phyloP scores from a whole-genome alignment of 2,888 invertebrate genomes.

The Melanostoma scalare region DNA sequence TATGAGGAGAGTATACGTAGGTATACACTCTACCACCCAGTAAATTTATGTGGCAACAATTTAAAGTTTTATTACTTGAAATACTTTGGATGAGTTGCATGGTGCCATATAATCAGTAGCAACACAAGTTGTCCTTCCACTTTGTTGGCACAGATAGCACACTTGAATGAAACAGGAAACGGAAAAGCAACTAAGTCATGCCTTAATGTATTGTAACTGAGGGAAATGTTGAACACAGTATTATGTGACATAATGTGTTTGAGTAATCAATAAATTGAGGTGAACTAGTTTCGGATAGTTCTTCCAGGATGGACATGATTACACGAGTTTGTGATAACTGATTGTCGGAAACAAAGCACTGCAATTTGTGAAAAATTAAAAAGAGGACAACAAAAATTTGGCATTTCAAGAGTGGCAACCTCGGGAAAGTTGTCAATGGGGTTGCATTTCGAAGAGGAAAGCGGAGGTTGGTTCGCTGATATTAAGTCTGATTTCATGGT shows the following conservation, averaged over 20 bases:
- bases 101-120: slow-evolving; percentile 29
- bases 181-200: slow-evolving; percentile 33
- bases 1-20: slow-evolving; percentile 5
- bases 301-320: no score
- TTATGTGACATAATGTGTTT: neutral
- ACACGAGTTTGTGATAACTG: no score
- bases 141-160: slow-evolving; percentile 16
- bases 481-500: no score
- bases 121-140: slow-evolving; percentile 19
- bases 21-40: slow-evolving; percentile 33
- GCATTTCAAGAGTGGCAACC: no score
- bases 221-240: neutral
- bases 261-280: slow-evolving; percentile 17
- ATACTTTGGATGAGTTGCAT: slow-evolving; percentile 38
- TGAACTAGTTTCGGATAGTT: slow-evolving; percentile 8
- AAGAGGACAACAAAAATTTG: no score
- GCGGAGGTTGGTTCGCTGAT: no score
- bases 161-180: slow-evolving; percentile 26
- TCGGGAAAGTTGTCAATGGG: no score
- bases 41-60: slow-evolving; percentile 68
- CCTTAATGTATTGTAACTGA: slow-evolving; percentile 24
- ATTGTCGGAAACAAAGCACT: no score
- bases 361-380: no score
- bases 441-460: no score
- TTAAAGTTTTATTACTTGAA: slow-evolving; percentile 67